A percentile compares a stretch with the other conserved stretches of the same genome.
These are phyloP conservation scores for Melanotus villosus DNA, from an alignment of 2,888 invertebrate species.

Conservation along the genomic window DNA sequence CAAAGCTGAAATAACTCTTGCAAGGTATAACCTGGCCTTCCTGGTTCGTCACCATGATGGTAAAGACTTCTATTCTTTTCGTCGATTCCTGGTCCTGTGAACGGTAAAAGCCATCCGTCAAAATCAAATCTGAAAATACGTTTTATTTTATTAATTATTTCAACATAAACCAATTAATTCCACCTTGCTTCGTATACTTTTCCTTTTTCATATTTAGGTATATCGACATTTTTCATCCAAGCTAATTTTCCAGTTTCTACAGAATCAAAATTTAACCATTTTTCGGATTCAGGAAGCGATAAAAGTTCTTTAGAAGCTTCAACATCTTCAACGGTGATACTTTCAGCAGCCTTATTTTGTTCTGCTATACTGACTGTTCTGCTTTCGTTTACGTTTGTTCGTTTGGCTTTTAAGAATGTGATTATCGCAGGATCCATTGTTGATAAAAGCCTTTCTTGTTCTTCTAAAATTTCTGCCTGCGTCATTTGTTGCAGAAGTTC, in stretches of 20 bases:
- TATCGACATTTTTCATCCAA: conserved; percentile 85
- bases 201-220: conserved; percentile 71
- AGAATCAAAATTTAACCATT: conserved; percentile 90
- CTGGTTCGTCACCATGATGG: conserved; percentile 95
- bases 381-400: conserved; percentile 59
- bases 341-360: conserved; percentile 61
- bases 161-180: not conserved
- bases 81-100: conserved; percentile 75
- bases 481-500: conserved; percentile 78
- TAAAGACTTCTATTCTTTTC: conserved; percentile 79
- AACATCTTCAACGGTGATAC: conserved; percentile 65
- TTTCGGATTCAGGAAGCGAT: conserved; percentile 74
- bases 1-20: conserved; percentile 89
- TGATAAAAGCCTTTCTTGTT: conserved; percentile 78
- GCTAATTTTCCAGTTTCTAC: conserved; percentile 89
- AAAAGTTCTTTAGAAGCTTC: conserved; percentile 72
- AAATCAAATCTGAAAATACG: conserved; percentile 85
- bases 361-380: conserved; percentile 61
- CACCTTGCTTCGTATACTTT: conserved; percentile 81
- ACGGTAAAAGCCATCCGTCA: conserved; percentile 83
- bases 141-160: not conserved
- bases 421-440: conserved; percentile 78
- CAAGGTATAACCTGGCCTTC: conserved; percentile 90
- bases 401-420: conserved; percentile 74
- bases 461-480: conserved; percentile 81